These are phyloP conservation scores for Ceratosolen fusciceps DNA, from an alignment of 1,140 invertebrate species.

Conservation along the genomic window DNA sequence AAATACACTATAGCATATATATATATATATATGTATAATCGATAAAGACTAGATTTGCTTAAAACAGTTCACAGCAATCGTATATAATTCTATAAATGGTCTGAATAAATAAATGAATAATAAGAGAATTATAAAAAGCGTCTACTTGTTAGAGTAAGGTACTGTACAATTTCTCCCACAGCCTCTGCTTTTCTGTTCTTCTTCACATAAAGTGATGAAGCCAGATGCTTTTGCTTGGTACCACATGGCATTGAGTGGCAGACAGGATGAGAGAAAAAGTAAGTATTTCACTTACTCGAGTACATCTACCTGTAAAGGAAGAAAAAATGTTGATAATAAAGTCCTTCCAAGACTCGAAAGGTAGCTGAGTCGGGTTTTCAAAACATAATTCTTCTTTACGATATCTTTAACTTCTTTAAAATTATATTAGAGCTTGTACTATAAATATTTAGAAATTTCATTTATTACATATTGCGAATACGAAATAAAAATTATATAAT, in stretches of 20 bases:
- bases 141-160: neutral
- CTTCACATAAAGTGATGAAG: neutral
- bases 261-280: neutral
- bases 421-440: neutral
- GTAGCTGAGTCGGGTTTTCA: neutral
- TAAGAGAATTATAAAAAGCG: neutral
- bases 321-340: constrained; percentile 14
- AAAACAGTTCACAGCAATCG: neutral
- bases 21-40: too few relatives aligned
- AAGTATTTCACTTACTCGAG: constrained; percentile 8
- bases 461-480: too few relatives aligned
- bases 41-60: too few relatives aligned
- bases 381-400: neutral
- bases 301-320: neutral
- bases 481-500: too few relatives aligned
- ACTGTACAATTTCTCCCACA: neutral
- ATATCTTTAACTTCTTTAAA: neutral
- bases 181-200: neutral
- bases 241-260: constrained; percentile 18
- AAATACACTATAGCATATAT: too few relatives aligned
- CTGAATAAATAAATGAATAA: neutral
- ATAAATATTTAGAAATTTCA: too few relatives aligned
- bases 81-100: neutral
- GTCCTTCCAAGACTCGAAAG: neutral
- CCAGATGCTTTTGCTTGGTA: constrained; percentile 9